Evolutionary conservation across 2,113 vertebrate genomes (phyloP).

Genomic region (Cettia cetti): DNA sequence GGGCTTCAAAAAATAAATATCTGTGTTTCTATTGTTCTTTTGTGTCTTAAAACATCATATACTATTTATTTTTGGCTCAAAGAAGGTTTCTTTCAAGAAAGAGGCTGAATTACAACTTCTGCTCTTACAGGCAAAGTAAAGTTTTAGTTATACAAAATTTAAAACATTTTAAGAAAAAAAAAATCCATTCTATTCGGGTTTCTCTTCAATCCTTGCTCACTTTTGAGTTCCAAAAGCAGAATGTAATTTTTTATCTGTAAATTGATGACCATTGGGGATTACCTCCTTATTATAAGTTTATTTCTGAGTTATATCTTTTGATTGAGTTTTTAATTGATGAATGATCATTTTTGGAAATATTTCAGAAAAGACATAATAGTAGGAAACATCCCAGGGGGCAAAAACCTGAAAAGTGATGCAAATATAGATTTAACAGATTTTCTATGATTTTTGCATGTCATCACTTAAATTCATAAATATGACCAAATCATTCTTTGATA

Average conservation of each 20-base stretch:
- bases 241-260: not conserved
- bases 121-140: not conserved
- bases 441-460: not conserved
- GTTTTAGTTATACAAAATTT: not conserved
- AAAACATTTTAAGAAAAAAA: not conserved
- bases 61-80: not conserved
- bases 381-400: not conserved
- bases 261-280: not conserved
- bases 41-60: not conserved
- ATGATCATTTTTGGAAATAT: not conserved
- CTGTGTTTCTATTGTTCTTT: not conserved
- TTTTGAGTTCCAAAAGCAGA: not conserved
- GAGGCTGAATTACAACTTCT: not conserved
- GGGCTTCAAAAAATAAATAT: not conserved
- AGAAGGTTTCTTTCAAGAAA: not conserved
- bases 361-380: not conserved
- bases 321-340: not conserved
- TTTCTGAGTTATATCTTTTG: not conserved
- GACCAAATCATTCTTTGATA: not conserved
- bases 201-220: not conserved
- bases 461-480: not conserved
- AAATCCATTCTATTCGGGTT: not conserved
- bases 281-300: not conserved
- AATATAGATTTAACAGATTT: not conserved
- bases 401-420: not conserved